These are phyloP conservation scores for Porites lutea DNA, from an alignment of 64 coral and sea anemone genomes.

Conservation along the genomic window DNA sequence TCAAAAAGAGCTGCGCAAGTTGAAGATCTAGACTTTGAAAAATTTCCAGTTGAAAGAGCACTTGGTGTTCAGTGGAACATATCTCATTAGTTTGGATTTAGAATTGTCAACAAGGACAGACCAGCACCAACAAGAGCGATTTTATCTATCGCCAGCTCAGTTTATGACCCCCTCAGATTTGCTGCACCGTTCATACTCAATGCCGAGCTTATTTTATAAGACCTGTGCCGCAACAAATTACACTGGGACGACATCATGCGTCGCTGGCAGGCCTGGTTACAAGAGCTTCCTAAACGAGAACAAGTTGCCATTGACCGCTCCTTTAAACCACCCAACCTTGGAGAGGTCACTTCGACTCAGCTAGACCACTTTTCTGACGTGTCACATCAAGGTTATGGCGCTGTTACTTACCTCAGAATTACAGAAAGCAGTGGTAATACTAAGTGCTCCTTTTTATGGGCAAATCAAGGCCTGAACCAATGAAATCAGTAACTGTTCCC, in stretches of 20 bases:
- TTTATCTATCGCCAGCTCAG: conserved; percentile 1
- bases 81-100: conserved; percentile 33
- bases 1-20: conserved; percentile 4
- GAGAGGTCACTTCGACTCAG: not conserved
- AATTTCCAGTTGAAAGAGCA: conserved; percentile 10
- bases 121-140: conserved; percentile 13
- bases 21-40: not conserved
- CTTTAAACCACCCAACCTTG: not conserved
- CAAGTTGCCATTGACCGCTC: not conserved
- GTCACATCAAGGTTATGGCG: conserved; percentile 15
- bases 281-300: not conserved
- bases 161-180: conserved; percentile 28
- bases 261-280: too few species aligned
- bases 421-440: not conserved
- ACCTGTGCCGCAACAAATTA: conserved; percentile 24
- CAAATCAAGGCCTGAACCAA: not conserved
- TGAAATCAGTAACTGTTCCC: not conserved
- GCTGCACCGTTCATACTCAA: not conserved
- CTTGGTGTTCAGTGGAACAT: not conserved
- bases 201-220: conserved; percentile 15
- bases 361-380: conserved; percentile 8
- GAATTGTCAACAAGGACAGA: conserved; percentile 13
- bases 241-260: not conserved
- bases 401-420: conserved; percentile 13
- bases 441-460: conserved; percentile 4